Evolutionary conservation across 2,888 invertebrate species (phyloP).

Genomic region (Metalampra italica): DNA sequence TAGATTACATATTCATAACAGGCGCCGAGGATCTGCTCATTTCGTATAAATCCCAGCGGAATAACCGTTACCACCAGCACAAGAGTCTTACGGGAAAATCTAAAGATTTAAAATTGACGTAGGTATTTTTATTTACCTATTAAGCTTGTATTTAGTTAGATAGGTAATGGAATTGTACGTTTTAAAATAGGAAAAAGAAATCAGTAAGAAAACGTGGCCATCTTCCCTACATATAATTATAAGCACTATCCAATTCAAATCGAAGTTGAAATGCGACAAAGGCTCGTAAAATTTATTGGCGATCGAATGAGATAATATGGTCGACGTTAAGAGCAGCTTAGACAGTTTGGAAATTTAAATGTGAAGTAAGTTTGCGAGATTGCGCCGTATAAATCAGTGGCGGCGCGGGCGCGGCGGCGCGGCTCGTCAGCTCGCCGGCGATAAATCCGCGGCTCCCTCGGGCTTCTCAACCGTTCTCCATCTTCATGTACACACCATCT

Average conservation of each 20-base stretch:
- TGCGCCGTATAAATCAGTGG: conserved; percentile 75
- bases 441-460: conserved; percentile 74
- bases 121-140: too few relatives aligned
- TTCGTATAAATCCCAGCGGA: conserved; percentile 55
- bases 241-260: conserved; percentile 66
- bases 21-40: conserved; percentile 59
- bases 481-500: conserved; percentile 49
- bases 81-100: conserved; percentile 35
- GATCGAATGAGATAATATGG: conserved; percentile 79
- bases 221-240: too few relatives aligned
- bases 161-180: too few relatives aligned
- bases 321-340: conserved; percentile 77
- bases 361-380: conserved; percentile 79
- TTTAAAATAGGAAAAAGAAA: conserved; percentile 1
- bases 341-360: conserved; percentile 79
- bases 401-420: conserved; percentile 32
- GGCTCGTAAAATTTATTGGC: conserved; percentile 78
- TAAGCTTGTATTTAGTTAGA: too few relatives aligned
- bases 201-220: conserved; percentile 4
- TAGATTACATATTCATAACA: conserved; percentile 77
- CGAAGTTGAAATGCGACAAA: conserved; percentile 68
- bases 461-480: conserved; percentile 66
- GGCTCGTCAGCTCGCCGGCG: conserved; percentile 57
- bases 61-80: conserved; percentile 47
- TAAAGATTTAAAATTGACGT: conserved; percentile 9